Percentiles rank a stretch among this genome's conserved stretches.
phyloP scores from a whole-genome alignment of 2,797 vertebrate species.

The Gymnocypris eckloni region DNA sequence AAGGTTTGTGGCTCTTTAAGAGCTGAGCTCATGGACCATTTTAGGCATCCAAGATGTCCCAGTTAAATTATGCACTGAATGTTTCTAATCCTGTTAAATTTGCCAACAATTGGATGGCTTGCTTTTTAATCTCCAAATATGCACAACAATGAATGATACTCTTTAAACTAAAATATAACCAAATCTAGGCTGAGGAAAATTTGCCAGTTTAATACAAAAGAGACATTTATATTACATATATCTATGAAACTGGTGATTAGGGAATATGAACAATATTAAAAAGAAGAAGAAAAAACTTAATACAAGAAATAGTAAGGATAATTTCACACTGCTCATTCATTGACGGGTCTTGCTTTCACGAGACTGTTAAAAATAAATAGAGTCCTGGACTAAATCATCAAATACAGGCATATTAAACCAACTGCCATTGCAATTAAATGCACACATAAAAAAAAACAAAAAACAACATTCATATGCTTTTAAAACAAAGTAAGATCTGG shows the following conservation, averaged over 20 bases:
- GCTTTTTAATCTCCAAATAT: background rate
- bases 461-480: background rate
- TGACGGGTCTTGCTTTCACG: background rate
- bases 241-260: background rate
- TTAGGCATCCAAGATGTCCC: background rate
- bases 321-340: background rate
- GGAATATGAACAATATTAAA: background rate
- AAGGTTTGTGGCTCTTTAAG: conserved; percentile 10
- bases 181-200: background rate
- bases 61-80: background rate
- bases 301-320: background rate
- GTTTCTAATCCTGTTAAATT: background rate
- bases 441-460: background rate
- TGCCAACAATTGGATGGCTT: background rate
- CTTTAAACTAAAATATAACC: background rate
- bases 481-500: background rate
- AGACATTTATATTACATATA: background rate
- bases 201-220: background rate
- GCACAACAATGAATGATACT: background rate
- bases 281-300: background rate
- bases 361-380: background rate
- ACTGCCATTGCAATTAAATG: background rate
- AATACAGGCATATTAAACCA: background rate
- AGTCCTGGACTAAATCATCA: background rate
- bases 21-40: background rate